Evolutionary conservation across 2,797 vertebrate species (phyloP), one percentile per base, ranked within the genome.

Genomic region (Acrossocheilus wenchowensis): DNA sequence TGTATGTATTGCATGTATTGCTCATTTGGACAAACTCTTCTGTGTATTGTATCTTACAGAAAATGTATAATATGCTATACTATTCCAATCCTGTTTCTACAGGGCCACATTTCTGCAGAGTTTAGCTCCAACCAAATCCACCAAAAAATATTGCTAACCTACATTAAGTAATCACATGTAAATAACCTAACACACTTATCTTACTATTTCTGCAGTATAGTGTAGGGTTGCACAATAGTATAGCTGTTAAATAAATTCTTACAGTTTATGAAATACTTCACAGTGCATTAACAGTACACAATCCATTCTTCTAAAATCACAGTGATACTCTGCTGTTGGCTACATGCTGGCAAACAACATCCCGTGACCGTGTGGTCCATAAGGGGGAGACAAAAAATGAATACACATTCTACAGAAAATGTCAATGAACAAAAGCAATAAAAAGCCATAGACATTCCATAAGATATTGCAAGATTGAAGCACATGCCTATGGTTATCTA

Each of bases 341-440:
- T 41, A 5, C 43, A 71, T 81, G 52, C 45, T n/a, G 14, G 21
- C 12, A 69, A 69, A 82, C 43, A 23, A 21, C 66, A 82, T 82
- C 66, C 21, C 66, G n/a, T 82, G 80, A 82, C 66, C 30, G 39
- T 52, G n/a, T 41, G 15, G 21, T 52, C 21, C 80, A 66, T 68
- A 69, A 52, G 30, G 8, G 11, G 12, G 17, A 69, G 64, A 69
- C 10, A 81, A 12, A 69, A 36, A 81, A 64, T 14, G n/a, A 64
- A 66, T 68, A 23, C 79, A 54, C 66, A 4, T 82, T 71, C 19
- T 82, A 50, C 48, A 82, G 64, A 39, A 71, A 52, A 52, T 23
- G 15, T 82, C 50, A 72, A 30, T 72, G 48, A 57, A 82, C 48
- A 82, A 82, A 54, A 69, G 66, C 64, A 36, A 71, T 39, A 23